phyloP scores from a whole-genome alignment of 2,888 invertebrate genomes.

The Nesidiocoris tenuis region DNA sequence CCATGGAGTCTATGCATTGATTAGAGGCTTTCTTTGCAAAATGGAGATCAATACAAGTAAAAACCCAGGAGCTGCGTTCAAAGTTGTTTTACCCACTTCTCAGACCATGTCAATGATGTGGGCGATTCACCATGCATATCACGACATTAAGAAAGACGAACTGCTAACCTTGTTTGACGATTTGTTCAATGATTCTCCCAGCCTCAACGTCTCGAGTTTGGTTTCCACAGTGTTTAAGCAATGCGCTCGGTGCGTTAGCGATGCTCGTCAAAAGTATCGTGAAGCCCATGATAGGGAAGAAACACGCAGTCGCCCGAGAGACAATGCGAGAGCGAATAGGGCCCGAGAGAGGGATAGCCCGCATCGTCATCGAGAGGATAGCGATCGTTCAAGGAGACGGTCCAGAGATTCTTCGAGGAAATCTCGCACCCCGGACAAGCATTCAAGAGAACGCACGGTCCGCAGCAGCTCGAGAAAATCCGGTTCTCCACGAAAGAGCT shows the following conservation, averaged over 20 bases:
- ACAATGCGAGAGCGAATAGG: background rate
- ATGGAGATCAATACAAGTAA: background rate
- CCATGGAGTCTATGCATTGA: conserved; percentile 13
- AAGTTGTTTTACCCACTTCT: conserved; percentile 13
- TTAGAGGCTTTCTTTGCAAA: conserved; percentile 19
- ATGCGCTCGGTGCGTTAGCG: background rate
- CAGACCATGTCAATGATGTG: background rate
- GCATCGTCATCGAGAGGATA: background rate
- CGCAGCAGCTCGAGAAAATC: background rate
- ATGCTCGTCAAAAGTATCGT: background rate
- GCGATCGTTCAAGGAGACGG: background rate
- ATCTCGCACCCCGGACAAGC: too few relatives aligned
- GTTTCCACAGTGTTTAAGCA: background rate
- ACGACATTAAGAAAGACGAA: background rate
- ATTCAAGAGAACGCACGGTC: too few relatives aligned
- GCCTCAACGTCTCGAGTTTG: background rate
- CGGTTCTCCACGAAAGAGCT: background rate
- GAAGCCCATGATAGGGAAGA: background rate
- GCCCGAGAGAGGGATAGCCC: background rate
- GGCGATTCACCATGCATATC: conserved; percentile 13
- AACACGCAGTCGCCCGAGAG: background rate
- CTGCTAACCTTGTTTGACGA: background rate
- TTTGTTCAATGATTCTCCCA: conserved; percentile 1
- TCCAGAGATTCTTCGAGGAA: background rate
- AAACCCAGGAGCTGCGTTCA: background rate